Conservation (phyloP, 2,797 vertebrate genomes). For the Thamnophis elegans region DNA sequence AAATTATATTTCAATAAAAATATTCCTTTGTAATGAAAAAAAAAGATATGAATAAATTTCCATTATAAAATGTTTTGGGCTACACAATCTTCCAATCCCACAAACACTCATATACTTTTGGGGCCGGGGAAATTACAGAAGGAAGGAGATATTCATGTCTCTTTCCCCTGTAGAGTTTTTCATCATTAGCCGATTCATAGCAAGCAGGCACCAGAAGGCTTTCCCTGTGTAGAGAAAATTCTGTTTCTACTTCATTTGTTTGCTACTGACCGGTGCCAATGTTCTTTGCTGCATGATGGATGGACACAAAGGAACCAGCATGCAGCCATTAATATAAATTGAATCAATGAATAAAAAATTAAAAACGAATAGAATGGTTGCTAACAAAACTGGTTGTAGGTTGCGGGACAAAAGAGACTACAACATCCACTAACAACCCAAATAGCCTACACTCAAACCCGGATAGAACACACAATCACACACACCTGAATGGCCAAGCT, state of each 20-base stretch:
- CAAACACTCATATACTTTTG: not conserved
- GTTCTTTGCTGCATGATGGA: not conserved
- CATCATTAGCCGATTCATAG: not conserved
- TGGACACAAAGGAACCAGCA: not conserved
- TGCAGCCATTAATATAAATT: not conserved
- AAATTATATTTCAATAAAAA: not conserved
- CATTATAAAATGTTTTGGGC: not conserved
- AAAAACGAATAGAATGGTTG: not conserved
- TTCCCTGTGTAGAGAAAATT: not conserved
- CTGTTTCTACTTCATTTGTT: not conserved
- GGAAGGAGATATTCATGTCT: not conserved
- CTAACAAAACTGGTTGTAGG: too few relatives aligned
- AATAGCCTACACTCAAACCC: too few relatives aligned
- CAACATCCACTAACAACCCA: too few relatives aligned
- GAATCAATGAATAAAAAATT: not conserved
- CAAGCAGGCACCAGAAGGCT: not conserved
- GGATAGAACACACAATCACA: too few relatives aligned
- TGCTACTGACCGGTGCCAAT: not conserved
- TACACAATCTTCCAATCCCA: not conserved
- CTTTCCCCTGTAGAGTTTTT: not conserved
- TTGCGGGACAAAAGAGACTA: too few relatives aligned
- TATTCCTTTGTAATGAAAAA: not conserved
- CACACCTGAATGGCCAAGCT: too few relatives aligned
- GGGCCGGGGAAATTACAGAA: not conserved
- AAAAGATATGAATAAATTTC: not conserved